A percentile compares a stretch with the other conserved stretches of the same genome.
Conservation (phyloP, 2,888 invertebrate species). For the Orgyia antiqua region DNA sequence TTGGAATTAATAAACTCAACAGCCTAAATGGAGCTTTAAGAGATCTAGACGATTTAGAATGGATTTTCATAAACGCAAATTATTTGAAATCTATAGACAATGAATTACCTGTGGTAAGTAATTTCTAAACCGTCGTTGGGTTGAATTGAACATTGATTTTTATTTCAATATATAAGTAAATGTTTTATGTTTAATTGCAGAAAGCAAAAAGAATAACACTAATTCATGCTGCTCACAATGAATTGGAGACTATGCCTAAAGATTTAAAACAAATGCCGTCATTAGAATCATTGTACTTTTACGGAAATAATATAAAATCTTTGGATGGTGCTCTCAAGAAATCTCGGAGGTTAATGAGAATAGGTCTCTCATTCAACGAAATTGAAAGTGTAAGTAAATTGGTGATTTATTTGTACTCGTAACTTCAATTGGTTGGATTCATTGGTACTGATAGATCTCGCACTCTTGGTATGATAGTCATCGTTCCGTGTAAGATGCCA, state of each 20-base stretch:
- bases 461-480: no score
- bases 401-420: no score
- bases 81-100: conserved; percentile 85
- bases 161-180: neutral
- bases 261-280: conserved; percentile 83
- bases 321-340: conserved; percentile 85
- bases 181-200: conserved; percentile 25
- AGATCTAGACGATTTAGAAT: conserved; percentile 84
- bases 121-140: conserved; percentile 2
- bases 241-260: conserved; percentile 82
- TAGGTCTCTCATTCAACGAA: conserved; percentile 85
- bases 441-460: no score
- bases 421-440: no score
- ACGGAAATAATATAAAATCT: conserved; percentile 83
- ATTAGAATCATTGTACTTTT: conserved; percentile 84
- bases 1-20: conserved; percentile 85
- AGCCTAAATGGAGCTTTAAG: conserved; percentile 87
- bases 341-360: conserved; percentile 80
- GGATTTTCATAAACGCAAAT: conserved; percentile 89
- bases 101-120: conserved; percentile 83
- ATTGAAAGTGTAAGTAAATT: conserved; percentile 83
- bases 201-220: conserved; percentile 81
- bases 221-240: conserved; percentile 86
- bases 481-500: no score
- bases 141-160: neutral